Conservation (phyloP, 2,113 vertebrate species). For the Hucho hucho region DNA sequence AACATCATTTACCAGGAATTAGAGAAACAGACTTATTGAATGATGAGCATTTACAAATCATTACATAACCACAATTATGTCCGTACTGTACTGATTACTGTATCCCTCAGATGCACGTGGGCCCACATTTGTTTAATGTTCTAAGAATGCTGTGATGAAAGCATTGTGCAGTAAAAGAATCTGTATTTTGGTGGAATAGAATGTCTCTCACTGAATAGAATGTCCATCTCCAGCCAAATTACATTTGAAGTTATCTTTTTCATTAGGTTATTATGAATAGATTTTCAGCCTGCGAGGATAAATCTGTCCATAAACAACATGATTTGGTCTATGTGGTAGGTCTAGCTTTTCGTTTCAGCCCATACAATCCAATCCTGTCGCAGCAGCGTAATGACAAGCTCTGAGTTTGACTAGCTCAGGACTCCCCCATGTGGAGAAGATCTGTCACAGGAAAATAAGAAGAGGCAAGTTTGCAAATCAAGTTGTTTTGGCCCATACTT, state of each 20-base stretch:
- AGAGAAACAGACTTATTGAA: background rate
- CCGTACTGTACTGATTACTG: too few relatives aligned
- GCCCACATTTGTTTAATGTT: background rate
- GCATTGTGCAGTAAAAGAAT: too few relatives aligned
- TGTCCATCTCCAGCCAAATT: background rate
- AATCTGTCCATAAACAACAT: background rate
- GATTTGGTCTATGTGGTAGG: background rate
- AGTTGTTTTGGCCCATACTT: too few relatives aligned
- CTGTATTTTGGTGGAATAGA: too few relatives aligned
- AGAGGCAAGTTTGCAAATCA: background rate
- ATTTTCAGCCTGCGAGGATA: background rate
- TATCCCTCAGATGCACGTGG: background rate
- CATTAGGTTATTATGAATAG: background rate
- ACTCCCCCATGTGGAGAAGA: conserved; percentile 28
- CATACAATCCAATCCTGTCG: background rate
- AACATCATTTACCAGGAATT: background rate
- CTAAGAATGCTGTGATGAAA: too few relatives aligned
- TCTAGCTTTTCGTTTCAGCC: background rate
- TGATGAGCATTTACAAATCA: too few relatives aligned
- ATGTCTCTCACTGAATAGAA: too few relatives aligned
- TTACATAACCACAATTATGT: too few relatives aligned
- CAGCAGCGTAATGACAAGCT: background rate
- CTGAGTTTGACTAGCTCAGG: background rate
- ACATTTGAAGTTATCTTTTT: background rate
- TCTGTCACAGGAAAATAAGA: background rate